Conservation (phyloP, 1,140 invertebrate species). For the Ruditapes philippinarum region DNA sequence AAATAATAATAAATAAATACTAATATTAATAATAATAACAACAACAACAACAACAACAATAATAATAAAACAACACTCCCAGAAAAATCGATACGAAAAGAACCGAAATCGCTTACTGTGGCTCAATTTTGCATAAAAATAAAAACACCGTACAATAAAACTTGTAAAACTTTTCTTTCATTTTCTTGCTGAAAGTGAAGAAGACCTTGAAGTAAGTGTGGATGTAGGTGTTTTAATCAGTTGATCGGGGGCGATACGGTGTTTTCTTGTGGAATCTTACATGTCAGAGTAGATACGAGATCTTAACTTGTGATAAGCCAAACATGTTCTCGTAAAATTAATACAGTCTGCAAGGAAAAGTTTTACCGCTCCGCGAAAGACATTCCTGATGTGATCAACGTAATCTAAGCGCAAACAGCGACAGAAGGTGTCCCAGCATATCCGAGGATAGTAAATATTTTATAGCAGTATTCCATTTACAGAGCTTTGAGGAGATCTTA, state of each 20-base stretch:
- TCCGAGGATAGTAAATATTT: background rate
- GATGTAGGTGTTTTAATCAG: slow-evolving; percentile 15
- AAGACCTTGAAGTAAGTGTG: background rate
- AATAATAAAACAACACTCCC: too few species aligned
- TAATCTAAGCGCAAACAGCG: too few species aligned
- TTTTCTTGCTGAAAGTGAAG: too few species aligned
- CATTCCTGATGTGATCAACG: background rate
- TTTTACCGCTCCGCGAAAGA: background rate
- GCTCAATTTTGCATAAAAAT: too few species aligned
- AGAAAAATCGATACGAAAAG: too few species aligned
- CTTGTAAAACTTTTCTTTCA: too few species aligned
- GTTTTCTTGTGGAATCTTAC: background rate
- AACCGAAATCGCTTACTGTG: too few species aligned
- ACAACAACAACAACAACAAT: too few species aligned
- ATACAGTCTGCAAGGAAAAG: slow-evolving; percentile 20
- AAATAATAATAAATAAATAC: too few species aligned
- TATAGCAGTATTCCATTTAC: background rate
- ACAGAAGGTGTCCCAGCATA: too few species aligned
- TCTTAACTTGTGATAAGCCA: background rate
- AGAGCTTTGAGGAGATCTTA: background rate
- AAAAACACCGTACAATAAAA: too few species aligned
- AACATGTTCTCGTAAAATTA: slow-evolving; percentile 6
- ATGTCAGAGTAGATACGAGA: background rate
- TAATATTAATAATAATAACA: too few species aligned
- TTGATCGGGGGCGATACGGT: background rate